phyloP scores from a whole-genome alignment of 2,113 vertebrate genomes.

The Spilogale gracilis region DNA sequence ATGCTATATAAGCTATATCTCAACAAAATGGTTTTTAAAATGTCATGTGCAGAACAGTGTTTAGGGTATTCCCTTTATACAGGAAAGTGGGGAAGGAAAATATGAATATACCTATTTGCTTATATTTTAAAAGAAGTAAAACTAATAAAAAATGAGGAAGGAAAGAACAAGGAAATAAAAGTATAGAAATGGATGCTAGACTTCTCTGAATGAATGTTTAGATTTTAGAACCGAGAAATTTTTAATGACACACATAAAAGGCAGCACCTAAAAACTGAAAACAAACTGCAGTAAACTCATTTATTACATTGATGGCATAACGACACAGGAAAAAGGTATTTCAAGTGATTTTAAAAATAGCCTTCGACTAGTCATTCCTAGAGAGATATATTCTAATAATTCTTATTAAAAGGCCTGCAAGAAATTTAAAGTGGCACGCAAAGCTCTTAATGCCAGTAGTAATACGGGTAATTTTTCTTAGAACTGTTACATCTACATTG shows the following conservation, averaged over 20 bases:
- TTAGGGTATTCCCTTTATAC: not conserved
- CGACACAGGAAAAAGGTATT: not conserved
- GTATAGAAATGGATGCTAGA: accelerated
- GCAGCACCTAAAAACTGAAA: not conserved
- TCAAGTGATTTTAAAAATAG: not conserved
- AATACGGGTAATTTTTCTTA: not conserved
- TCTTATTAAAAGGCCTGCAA: not conserved
- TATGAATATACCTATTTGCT: not conserved
- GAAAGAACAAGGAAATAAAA: not conserved
- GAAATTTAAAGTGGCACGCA: not conserved
- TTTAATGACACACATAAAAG: not conserved
- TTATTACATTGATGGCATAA: not conserved
- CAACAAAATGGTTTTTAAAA: not conserved
- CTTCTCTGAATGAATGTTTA: not conserved
- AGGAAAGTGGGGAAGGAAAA: not conserved
- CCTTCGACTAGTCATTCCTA: not conserved
- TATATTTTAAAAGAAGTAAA: not conserved
- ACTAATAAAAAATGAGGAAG: not conserved
- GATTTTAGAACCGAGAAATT: not conserved
- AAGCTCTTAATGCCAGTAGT: not conserved
- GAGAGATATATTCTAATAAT: not conserved
- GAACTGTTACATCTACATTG: not conserved
- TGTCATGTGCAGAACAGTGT: not conserved
- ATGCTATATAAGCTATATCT: not conserved
- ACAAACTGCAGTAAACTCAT: not conserved